Evolutionary conservation across 2,797 vertebrate species (phyloP).

Genomic region (Loriculus beryllinus): DNA sequence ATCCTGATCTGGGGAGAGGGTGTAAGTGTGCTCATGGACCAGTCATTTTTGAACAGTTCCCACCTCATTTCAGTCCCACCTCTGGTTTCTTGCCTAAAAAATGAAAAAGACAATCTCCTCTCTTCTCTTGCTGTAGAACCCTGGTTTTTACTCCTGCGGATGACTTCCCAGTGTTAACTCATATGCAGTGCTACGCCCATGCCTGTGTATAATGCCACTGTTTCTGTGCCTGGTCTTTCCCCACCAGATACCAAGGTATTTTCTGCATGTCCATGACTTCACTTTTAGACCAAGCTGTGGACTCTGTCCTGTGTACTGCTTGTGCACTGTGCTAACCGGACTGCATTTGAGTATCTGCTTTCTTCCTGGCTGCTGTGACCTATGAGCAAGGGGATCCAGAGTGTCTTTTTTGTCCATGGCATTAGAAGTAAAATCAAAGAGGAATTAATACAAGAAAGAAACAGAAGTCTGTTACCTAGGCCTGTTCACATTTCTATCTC

Average conservation of each 20-base stretch:
- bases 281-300: neutral
- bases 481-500: neutral
- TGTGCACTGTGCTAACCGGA: neutral
- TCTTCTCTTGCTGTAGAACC: neutral
- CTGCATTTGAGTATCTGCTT: neutral
- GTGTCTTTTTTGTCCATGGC: neutral
- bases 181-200: accelerated
- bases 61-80: neutral
- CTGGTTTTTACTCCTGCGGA: accelerated
- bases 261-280: neutral
- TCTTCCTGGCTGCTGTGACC: neutral
- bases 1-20: neutral
- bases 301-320: neutral
- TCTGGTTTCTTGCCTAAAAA: neutral
- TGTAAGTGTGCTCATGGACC: neutral
- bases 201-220: neutral
- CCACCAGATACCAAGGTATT: neutral
- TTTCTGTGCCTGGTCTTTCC: neutral
- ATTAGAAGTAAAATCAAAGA: neutral
- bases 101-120: neutral
- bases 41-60: neutral
- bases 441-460: neutral
- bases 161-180: neutral
- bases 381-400: neutral
- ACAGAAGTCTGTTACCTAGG: neutral